Base-by-base conservation (phyloP, 1,140 invertebrate genomes). In the Aphelenchoides besseyi region DNA sequence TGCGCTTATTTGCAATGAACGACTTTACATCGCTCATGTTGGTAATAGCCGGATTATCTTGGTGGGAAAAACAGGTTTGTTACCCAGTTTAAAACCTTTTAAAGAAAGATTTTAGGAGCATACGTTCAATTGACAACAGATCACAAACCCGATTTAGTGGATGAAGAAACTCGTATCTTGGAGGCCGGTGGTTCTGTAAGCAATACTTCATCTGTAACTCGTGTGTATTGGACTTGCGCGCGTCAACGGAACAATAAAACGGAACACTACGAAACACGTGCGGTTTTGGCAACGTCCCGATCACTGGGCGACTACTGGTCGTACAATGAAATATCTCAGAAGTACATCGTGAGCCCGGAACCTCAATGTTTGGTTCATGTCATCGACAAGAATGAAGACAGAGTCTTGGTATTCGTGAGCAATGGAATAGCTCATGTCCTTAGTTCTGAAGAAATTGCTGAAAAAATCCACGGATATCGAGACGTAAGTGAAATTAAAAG, bases 281-380 rank as follows among this genome's bases (percentile, higher is more conserved):
- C 41, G 41, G 12, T 48, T 23, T 23, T 48, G 41, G 12, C 41
- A 23, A 48, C 23, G 12, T 12, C 41, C 41, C 53, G 66, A 9
- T 67, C 55, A 1, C 48, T 68, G 1, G 66, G 66, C 16, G 66
- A 68, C 48, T 68, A 67, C 9, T 68, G 66, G 66, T 67, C 55
- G 12, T 68, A 64, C 48, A 28, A n/a, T 30, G 57, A 54, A 53
- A 26, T 16, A 16, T 68, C 66, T 16, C 9, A 64, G 8, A 23
- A 66, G 23, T 68, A 68, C 48, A 52, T 28, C n/a, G 66, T 68
- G 9, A 67, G 55, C 16, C 66, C 66, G n/a, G 57, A 59, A 1
- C 66, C 66, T 16, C 57, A 68, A 26, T 29, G 16, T 23, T 18
- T 12, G 0, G 63, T 66, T 37, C 63, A 33, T 37, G 16, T 33